Evolutionary conservation across 1,140 invertebrate species (phyloP).

Genomic region (Zaprionus capensis): DNA sequence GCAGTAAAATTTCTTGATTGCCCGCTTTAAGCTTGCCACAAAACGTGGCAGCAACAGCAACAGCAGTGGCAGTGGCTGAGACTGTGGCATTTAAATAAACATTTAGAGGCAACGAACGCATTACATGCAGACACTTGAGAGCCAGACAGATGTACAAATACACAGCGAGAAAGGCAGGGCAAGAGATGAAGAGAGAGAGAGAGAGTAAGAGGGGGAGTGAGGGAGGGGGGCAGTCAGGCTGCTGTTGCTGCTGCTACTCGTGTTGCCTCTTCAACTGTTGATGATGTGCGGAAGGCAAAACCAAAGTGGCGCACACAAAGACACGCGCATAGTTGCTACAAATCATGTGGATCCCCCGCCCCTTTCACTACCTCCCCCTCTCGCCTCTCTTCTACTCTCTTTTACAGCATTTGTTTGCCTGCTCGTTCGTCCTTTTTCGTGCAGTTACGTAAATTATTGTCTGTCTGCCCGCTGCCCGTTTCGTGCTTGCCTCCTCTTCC

Average conservation of each 20-base stretch:
- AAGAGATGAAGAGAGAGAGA: neutral
- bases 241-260: slow-evolving; percentile 21
- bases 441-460: slow-evolving; percentile 81
- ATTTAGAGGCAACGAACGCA: slow-evolving; percentile 57
- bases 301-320: slow-evolving; percentile 58
- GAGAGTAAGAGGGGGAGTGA: neutral
- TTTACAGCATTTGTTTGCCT: slow-evolving; percentile 35
- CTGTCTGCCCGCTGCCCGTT: slow-evolving; percentile 65
- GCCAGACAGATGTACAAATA: slow-evolving; percentile 69
- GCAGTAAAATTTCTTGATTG: slow-evolving; percentile 45
- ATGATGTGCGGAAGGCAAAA: slow-evolving; percentile 62
- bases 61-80: slow-evolving; percentile 17
- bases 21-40: slow-evolving; percentile 58
- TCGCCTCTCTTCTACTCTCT: neutral
- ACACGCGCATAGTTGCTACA: slow-evolving; percentile 57
- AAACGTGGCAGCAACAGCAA: slow-evolving; percentile 23
- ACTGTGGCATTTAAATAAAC: slow-evolving; percentile 76
- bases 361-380: neutral
- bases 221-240: slow-evolving; percentile 3
- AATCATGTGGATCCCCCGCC: slow-evolving; percentile 48
- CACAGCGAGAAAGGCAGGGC: neutral
- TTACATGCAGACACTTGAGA: slow-evolving; percentile 63
- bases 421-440: slow-evolving; percentile 51
- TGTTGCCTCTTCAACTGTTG: slow-evolving; percentile 45
- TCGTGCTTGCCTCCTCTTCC: neutral